phyloP scores from a whole-genome alignment of 2,113 vertebrate species.

The Excalfactoria chinensis region DNA sequence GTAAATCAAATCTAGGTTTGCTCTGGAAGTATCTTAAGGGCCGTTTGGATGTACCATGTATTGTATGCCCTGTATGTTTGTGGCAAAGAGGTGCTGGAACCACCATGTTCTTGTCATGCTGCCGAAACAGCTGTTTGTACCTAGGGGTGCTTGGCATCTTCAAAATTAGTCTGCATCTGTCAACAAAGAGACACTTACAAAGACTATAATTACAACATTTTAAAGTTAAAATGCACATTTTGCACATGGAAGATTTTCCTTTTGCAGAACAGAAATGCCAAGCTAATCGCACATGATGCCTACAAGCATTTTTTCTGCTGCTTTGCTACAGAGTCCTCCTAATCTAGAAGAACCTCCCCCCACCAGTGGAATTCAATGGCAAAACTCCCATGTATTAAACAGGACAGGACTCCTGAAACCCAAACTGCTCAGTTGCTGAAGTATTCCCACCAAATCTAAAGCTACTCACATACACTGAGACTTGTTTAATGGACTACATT shows the following conservation, averaged over 20 bases:
- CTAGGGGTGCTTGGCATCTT: not conserved
- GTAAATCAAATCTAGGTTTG: not conserved
- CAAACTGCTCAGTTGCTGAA: not conserved
- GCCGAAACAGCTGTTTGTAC: not conserved
- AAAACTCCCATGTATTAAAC: not conserved
- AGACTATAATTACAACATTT: not conserved
- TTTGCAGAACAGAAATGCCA: not conserved
- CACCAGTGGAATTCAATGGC: not conserved
- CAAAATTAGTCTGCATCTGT: not conserved
- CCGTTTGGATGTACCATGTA: not conserved
- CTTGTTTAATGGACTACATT: not conserved
- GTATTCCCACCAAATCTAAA: not conserved
- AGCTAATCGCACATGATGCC: not conserved
- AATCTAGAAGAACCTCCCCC: rapidly evolving
- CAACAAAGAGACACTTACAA: not conserved
- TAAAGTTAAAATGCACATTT: not conserved
- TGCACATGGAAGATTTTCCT: not conserved
- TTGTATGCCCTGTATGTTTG: not conserved
- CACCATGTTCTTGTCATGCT: not conserved
- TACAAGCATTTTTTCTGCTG: not conserved
- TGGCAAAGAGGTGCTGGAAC: too few species aligned
- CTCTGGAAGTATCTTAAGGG: not conserved
- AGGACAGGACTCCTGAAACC: not conserved
- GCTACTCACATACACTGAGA: not conserved
- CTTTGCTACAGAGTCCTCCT: not conserved